Conservation (phyloP, 2,113 vertebrate species). For the Gyps fulvus region DNA sequence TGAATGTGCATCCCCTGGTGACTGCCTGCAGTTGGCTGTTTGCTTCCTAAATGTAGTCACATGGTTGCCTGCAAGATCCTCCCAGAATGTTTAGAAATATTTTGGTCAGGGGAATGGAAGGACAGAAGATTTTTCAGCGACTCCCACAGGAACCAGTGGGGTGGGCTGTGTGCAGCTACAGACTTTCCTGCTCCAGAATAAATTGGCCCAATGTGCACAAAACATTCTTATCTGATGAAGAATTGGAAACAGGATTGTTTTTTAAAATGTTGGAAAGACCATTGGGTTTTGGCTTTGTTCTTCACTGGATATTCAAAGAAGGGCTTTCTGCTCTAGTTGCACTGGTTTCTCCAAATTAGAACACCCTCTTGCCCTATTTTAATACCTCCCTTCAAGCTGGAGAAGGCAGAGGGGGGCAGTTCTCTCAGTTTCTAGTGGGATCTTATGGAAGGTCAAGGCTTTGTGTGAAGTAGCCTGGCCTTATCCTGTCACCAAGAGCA, state of each 20-base stretch:
- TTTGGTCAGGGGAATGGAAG: conserved; percentile 30
- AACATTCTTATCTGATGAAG: conserved; percentile 59
- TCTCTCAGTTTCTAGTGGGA: neutral
- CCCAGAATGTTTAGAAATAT: conserved; percentile 1
- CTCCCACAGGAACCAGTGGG: conserved; percentile 50
- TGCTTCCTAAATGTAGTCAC: neutral
- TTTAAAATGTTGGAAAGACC: neutral
- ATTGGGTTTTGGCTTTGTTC: neutral
- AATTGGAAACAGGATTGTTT: neutral
- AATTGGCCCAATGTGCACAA: conserved; percentile 15
- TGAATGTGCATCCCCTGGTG: neutral
- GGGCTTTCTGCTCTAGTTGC: neutral
- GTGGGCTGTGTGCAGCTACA: neutral
- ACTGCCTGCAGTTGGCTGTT: neutral
- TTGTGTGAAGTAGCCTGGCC: neutral
- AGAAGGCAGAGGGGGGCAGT: neutral
- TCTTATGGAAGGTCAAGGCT: neutral
- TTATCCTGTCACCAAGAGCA: neutral
- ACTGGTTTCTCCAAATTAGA: neutral
- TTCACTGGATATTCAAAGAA: neutral
- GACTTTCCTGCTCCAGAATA: conserved; percentile 23
- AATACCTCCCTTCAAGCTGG: neutral
- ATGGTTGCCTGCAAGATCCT: neutral
- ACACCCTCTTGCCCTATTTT: neutral
- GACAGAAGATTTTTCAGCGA: neutral